phyloP scores from a whole-genome alignment of 2,888 invertebrate genomes.

The Yponomeuta plumbellus region DNA sequence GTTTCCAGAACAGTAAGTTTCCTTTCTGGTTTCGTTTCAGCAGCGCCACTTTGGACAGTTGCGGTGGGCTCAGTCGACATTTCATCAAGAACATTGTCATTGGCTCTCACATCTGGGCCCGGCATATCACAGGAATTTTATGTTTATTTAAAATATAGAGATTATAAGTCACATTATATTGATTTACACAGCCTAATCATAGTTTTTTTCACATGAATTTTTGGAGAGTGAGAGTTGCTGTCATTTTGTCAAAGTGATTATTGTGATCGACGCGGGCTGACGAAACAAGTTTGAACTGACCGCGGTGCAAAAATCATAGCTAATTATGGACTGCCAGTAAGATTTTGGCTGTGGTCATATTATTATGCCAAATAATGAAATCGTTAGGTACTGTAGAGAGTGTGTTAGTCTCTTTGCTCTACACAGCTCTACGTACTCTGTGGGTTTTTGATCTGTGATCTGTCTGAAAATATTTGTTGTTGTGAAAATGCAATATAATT shows the following conservation, averaged over 20 bases:
- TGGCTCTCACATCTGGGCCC: conserved; percentile 69
- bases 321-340: background rate
- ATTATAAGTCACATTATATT: conserved; percentile 56
- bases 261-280: conserved; percentile 31
- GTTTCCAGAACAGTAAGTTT: conserved; percentile 83
- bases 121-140: conserved; percentile 61
- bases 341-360: background rate
- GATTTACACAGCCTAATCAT: conserved; percentile 53
- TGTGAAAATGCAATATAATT: too few relatives aligned
- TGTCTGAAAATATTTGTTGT: too few relatives aligned
- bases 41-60: conserved; percentile 43
- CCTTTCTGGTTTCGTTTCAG: conserved; percentile 59
- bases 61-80: conserved; percentile 68
- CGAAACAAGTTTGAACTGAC: conserved; percentile 39
- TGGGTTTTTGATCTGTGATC: too few relatives aligned
- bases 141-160: conserved; percentile 45
- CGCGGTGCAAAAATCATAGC: conserved; percentile 19
- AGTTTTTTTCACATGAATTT: conserved; percentile 46
- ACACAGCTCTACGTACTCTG: too few relatives aligned
- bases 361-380: too few relatives aligned
- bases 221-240: conserved; percentile 48
- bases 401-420: too few relatives aligned
- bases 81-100: conserved; percentile 69
- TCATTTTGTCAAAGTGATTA: conserved; percentile 51
- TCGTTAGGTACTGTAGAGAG: too few relatives aligned